Conservation (phyloP, 2,113 vertebrate genomes). For the Gulo gulo region DNA sequence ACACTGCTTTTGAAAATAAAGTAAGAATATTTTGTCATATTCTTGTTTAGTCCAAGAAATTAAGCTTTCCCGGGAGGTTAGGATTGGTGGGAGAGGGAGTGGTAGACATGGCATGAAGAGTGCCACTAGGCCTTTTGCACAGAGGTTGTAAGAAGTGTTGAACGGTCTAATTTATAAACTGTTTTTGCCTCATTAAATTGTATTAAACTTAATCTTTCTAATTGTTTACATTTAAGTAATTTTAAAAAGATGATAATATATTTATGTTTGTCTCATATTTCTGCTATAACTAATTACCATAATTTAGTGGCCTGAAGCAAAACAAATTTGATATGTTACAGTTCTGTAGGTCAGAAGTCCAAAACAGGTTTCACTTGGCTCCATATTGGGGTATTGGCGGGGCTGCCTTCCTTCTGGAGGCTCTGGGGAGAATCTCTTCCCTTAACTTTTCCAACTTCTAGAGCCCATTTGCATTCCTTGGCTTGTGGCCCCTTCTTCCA, state of each 20-base stretch:
- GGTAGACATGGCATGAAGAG: background rate
- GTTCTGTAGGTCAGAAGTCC: background rate
- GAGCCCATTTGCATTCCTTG: background rate
- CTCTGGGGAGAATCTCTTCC: background rate
- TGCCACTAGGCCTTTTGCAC: background rate
- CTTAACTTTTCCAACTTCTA: background rate
- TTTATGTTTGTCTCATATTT: background rate
- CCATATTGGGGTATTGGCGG: background rate
- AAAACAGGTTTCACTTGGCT: background rate
- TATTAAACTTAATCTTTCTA: background rate
- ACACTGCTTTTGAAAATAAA: background rate
- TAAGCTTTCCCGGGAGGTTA: background rate
- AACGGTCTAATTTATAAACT: background rate
- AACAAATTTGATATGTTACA: background rate
- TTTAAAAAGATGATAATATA: background rate
- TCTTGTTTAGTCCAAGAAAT: conserved; percentile 23
- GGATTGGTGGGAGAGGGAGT: background rate
- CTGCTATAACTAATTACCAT: background rate
- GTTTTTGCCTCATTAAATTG: background rate
- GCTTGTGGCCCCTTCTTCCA: background rate
- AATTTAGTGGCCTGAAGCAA: conserved; percentile 1
- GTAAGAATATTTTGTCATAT: background rate
- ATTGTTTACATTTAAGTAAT: conserved; percentile 1
- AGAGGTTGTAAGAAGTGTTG: background rate
- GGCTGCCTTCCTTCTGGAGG: background rate